phyloP scores from a whole-genome alignment of 2,888 invertebrate genomes.

The Neoaliturus tenellus region DNA sequence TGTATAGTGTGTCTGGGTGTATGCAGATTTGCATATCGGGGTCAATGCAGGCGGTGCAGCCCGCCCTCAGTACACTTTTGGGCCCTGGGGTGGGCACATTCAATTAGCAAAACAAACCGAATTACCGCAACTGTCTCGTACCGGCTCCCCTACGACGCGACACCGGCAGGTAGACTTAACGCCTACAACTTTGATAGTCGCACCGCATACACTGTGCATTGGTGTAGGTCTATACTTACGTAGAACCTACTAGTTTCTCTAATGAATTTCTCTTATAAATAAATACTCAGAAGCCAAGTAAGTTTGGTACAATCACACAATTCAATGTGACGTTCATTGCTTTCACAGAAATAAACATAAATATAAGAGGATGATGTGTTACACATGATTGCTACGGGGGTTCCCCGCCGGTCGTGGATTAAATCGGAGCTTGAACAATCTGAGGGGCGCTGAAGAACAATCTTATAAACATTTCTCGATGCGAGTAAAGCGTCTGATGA shows the following conservation, averaged over 20 bases:
- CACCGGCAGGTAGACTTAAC: no score
- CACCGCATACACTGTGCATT: no score
- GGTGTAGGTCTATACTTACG: no score
- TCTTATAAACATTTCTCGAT: not conserved
- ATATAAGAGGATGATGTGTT: not conserved
- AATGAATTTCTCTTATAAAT: no score
- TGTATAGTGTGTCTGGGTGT: no score
- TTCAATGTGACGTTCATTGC: no score
- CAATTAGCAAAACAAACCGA: slow-evolving; percentile 22
- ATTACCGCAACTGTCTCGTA: not conserved
- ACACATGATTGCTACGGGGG: not conserved
- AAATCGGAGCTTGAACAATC: not conserved
- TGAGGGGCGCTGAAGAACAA: not conserved
- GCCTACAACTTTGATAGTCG: no score
- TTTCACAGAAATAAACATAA: no score
- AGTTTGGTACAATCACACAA: no score
- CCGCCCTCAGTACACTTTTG: not conserved
- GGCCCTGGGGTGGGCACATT: not conserved
- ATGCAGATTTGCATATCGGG: not conserved
- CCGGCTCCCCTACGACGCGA: not conserved
- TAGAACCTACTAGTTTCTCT: no score
- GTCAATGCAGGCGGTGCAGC: not conserved
- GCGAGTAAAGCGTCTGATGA: not conserved
- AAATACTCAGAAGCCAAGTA: no score
- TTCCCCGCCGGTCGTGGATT: no score